A percentile compares a stretch with the other conserved stretches of the same genome.
Conservation (phyloP, 1,140 invertebrate genomes). For the Brachionus rubens region DNA sequence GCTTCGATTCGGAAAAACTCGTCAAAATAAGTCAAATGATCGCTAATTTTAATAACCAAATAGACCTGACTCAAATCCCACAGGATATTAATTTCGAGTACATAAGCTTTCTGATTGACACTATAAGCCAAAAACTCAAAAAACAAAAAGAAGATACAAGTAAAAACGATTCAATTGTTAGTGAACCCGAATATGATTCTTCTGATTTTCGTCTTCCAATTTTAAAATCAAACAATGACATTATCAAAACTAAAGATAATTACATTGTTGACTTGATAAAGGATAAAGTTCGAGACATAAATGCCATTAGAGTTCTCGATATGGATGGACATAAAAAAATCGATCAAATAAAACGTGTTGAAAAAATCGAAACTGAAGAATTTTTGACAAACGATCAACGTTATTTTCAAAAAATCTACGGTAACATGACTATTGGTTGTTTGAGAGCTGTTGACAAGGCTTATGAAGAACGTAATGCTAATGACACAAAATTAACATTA, state of each 20-base stretch:
- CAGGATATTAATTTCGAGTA: background rate
- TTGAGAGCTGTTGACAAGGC: conserved; percentile 57
- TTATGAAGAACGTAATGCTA: conserved; percentile 55
- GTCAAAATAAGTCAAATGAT: conserved; percentile 17
- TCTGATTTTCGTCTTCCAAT: conserved; percentile 17
- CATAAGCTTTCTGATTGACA: background rate
- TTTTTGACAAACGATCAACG: conserved; percentile 52
- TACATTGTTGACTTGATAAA: conserved; percentile 12
- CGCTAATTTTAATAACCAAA: background rate
- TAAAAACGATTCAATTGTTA: background rate
- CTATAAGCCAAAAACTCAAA: background rate
- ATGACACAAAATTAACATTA: conserved; percentile 48
- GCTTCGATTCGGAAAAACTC: conserved; percentile 4
- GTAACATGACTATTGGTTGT: conserved; percentile 58
- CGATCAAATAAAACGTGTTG: background rate
- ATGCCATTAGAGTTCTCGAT: background rate
- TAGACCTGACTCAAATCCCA: background rate
- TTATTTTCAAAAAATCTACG: conserved; percentile 53
- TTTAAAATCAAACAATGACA: conserved; percentile 12
- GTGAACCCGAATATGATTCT: background rate
- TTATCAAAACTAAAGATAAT: background rate
- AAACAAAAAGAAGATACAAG: background rate
- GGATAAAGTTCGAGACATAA: conserved; percentile 16
- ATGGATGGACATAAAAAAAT: background rate
- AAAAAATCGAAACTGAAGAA: conserved; percentile 47